Base-by-base conservation (phyloP, 2,113 vertebrate species). In the Cochlearius cochlearius region DNA sequence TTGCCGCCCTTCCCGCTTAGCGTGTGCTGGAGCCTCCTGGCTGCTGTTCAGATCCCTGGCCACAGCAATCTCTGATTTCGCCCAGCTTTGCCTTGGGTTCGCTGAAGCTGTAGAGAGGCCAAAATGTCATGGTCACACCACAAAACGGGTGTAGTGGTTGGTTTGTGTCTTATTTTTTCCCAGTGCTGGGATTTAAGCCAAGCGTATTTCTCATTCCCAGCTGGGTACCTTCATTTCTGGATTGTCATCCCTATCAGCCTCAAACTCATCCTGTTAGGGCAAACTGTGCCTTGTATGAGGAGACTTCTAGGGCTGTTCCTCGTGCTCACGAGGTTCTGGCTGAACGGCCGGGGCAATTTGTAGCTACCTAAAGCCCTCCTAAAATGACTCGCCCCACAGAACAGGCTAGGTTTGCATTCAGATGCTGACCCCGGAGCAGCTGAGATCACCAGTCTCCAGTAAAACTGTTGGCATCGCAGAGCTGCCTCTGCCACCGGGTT, bases 121-220 rank as follows among this genome's bases (percentile, higher is more conserved):
- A 32, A 7, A 38, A 55, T 2, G 23, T 18, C 2, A 6, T 1
- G 29, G 36, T 39, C 17, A 1, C 15, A 0, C n/a, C 45, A 23
- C 74, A 34, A 5, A 58, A 20, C 1, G 16, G 41, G 34, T 8
- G 43, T 5, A 4, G 69, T 8, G 50, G 34, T 25, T 62, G 53
- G 9, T 17, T 47, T 47, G n/a, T 32, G 66, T 5, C 41, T 41
- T 50, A 2, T 19, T 53, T 86, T 43, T 21, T 4, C 30, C 36
- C 49, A 7, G 10, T 7, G 43, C 38, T 71, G 68, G 34, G n/a
- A 64, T 75, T 69, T 75, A 15, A 64, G 56, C 74, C 63, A 30
- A 80, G 27, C 1, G 25, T 25, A 2, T 45, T 68, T 39, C 49
- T 79, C n/a, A 5, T 62, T 71, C 85, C 77, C 43, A 9, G 49